Conservation (phyloP, 1,140 invertebrate species). For the Popillia japonica region DNA sequence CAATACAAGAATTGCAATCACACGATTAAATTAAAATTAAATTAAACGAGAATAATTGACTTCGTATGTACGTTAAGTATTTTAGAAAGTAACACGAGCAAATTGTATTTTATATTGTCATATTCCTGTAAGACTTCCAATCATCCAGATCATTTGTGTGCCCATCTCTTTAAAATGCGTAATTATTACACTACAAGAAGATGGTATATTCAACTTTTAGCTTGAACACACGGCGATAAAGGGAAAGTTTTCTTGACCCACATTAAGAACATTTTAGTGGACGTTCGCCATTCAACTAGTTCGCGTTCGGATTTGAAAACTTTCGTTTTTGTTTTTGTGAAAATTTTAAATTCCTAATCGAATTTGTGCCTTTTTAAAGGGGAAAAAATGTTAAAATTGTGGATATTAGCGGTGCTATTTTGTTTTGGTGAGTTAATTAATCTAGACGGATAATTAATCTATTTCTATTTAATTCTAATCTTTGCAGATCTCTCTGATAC, state of each 20-base stretch:
- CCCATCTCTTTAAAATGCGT: no score
- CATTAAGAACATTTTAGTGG: background rate
- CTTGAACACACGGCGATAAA: background rate
- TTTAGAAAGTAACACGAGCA: no score
- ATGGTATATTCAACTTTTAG: no score
- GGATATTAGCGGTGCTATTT: background rate
- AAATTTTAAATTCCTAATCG: background rate
- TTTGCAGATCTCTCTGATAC: constrained; percentile 41
- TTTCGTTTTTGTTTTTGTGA: constrained; percentile 1
- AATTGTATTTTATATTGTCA: no score
- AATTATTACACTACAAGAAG: no score
- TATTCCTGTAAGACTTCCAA: no score
- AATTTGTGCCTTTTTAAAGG: no score
- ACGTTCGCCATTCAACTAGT: background rate
- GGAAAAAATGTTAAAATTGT: background rate
- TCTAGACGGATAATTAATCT: constrained; percentile 61
- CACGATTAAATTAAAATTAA: no score
- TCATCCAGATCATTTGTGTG: no score
- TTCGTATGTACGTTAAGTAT: no score
- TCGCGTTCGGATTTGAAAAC: constrained; percentile 5
- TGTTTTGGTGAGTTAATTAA: constrained; percentile 28
- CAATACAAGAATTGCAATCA: no score
- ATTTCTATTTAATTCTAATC: background rate
- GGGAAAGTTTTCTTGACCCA: constrained; percentile 8
- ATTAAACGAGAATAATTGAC: no score